Evolutionary conservation across 2,113 vertebrate species (phyloP), one percentile per base, ranked within the genome.

Genomic region (Perca fluviatilis): DNA sequence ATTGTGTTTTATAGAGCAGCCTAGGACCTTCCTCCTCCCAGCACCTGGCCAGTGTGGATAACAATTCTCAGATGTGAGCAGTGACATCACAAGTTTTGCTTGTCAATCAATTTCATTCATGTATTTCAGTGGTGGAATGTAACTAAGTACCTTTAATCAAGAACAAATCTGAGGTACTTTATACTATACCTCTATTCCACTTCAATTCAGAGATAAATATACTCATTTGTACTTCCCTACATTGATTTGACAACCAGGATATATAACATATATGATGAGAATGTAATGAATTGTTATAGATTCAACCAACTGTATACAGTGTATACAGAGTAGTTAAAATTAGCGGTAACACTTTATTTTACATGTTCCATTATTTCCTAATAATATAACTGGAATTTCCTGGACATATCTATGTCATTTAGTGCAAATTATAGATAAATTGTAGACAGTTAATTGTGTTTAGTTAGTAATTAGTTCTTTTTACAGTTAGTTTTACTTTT

Each of bases 1-100:
- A 61, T 40, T 27, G 58, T 40, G 54, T 54, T 62, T 86, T 51
- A 61, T 18, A n/a, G 66, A 80, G 53, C 82, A 65, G n/a, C 40
- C 30, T 51, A 43, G 43, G 69, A 54, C 62, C 25, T n/a, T 67
- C 33, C 12, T 72, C 11, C 30, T 72, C 11, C 30, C 10, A n/a
- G 53, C 25, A 40, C 18, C n/a, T 73, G 47, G 3, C 8, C 51
- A 5, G 0, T 43, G 49, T 60, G n/a, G 49, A 60, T 16, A 54
- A 21, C 23, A 25, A 36, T 33, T 30, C 15, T 67, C 23, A 54
- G 10, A 56, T 14, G 11, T 25, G 51, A 50, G 74, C 57, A 15
- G 54, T 58, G 57, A 46, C 36, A 76, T 36, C 36, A 15, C 6
- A n/a, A n/a, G n/a, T 61, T 58, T n/a, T 40, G 30, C 15, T 50